Evolutionary conservation across 1,140 invertebrate species (phyloP).

Genomic region (Probaryconus sp.): DNA sequence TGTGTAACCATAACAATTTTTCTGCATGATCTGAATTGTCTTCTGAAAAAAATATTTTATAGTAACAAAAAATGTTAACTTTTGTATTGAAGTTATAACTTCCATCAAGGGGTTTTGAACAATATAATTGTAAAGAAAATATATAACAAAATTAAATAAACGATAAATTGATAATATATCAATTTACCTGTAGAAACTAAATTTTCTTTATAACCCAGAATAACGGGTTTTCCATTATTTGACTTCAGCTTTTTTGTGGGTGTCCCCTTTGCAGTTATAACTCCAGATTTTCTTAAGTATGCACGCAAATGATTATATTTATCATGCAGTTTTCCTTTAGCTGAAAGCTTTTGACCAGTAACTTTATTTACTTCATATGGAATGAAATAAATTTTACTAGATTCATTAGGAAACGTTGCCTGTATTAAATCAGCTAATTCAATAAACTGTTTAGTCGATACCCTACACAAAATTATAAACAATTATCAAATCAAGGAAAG

Average conservation of each 20-base stretch:
- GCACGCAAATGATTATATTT: conserved; percentile 8
- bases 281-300: conserved; percentile 7
- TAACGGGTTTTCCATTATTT: neutral
- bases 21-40: neutral
- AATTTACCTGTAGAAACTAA: neutral
- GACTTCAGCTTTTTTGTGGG: neutral
- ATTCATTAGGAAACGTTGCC: conserved; percentile 14
- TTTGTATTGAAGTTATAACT: too few relatives aligned
- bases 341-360: conserved; percentile 4
- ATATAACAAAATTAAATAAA: too few relatives aligned
- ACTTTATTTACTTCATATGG: conserved; percentile 10
- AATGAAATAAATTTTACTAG: conserved; percentile 2
- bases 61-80: too few relatives aligned
- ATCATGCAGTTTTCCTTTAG: conserved; percentile 11
- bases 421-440: conserved; percentile 1
- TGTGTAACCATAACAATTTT: conserved; percentile 20
- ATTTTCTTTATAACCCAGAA: conserved; percentile 16
- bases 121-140: too few relatives aligned
- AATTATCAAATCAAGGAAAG: neutral
- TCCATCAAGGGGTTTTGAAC: too few relatives aligned
- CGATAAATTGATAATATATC: too few relatives aligned
- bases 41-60: too few relatives aligned
- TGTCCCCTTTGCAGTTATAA: neutral
- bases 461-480: neutral
- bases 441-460: conserved; percentile 4